Evolutionary conservation across 1,140 invertebrate genomes (phyloP).

Genomic region (Cyclargus thomasi): DNA sequence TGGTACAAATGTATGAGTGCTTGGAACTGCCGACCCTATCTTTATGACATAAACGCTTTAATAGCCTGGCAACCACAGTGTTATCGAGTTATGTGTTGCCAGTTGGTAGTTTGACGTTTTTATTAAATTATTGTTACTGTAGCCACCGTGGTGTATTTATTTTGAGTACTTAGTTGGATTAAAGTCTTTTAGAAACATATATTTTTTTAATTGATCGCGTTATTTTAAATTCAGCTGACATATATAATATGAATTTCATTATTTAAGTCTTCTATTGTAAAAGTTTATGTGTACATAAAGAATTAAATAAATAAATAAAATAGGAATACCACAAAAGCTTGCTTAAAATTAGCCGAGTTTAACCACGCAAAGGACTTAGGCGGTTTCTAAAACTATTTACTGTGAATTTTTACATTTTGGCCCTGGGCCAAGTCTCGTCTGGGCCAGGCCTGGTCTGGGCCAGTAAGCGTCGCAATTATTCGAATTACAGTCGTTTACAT

Average conservation of each 20-base stretch:
- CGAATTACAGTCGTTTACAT: constrained; percentile 15
- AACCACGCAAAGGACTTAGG: constrained; percentile 6
- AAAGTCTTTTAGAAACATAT: too few relatives aligned
- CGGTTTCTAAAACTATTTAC: constrained; percentile 16
- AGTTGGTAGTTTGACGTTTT: constrained; percentile 4
- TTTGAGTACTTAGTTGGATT: too few relatives aligned
- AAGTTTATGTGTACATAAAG: too few relatives aligned
- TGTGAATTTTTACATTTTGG: constrained; percentile 15
- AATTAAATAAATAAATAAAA: too few relatives aligned
- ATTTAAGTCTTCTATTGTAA: too few relatives aligned
- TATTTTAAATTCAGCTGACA: too few relatives aligned
- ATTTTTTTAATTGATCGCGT: too few relatives aligned
- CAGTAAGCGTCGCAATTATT: constrained; percentile 8
- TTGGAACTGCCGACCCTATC: not conserved
- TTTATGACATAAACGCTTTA: not conserved
- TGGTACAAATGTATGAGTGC: not conserved
- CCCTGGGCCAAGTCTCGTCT: not conserved
- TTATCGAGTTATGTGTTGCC: constrained; percentile 7
- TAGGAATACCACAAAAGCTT: not conserved
- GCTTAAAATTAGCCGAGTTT: not conserved
- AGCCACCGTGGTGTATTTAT: too few relatives aligned
- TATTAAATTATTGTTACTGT: constrained; percentile 11
- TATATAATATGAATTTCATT: too few relatives aligned
- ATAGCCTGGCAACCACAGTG: not conserved
- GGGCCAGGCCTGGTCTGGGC: not conserved